Evolutionary conservation across 1,140 invertebrate genomes (phyloP), one percentile per base, ranked within the genome.

Genomic region (Scaptodrosophila lebanonensis): DNA sequence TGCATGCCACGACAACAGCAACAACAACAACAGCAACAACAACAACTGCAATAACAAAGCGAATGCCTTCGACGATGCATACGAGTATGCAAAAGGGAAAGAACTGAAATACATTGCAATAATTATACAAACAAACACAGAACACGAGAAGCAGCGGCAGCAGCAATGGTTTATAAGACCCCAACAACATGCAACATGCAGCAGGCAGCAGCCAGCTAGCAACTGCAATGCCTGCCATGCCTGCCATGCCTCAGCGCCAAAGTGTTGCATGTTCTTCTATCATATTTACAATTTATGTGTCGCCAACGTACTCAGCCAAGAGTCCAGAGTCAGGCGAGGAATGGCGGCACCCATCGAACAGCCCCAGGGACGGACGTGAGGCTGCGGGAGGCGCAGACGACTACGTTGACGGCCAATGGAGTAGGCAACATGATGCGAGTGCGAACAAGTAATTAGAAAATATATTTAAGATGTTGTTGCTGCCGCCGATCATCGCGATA

Each of bases 381-480:
- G n/a, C n/a, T n/a, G n/a, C n/a, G n/a, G n/a, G n/a, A n/a, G n/a
- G n/a, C n/a, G n/a, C n/a, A n/a, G n/a, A n/a, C n/a, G n/a, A n/a
- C n/a, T n/a, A n/a, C n/a, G n/a, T n/a, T n/a, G n/a, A n/a, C n/a
- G n/a, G n/a, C n/a, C n/a, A n/a, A n/a, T n/a, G n/a, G n/a, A n/a
- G n/a, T n/a, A n/a, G 57, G 30, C 49, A 25, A 25, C 51, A 66
- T 48, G 48, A 44, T 52, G 56, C 30, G 60, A 83, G 77, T 65
- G 76, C 76, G 76, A 79, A 83, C 75, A 77, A 82, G 75, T 82
- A 82, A 82, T 82, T 82, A 82, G 77, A 82, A 83, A 82, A 83
- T 62, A 72, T 77, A 66, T 76, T 64, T 75, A 66, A 67, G 61
- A 68, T 64, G 57, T 75, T 56, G n/a, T n/a, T 51, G 40, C 67